phyloP scores from a whole-genome alignment of 2,888 invertebrate species.

The Sycophila texana region DNA sequence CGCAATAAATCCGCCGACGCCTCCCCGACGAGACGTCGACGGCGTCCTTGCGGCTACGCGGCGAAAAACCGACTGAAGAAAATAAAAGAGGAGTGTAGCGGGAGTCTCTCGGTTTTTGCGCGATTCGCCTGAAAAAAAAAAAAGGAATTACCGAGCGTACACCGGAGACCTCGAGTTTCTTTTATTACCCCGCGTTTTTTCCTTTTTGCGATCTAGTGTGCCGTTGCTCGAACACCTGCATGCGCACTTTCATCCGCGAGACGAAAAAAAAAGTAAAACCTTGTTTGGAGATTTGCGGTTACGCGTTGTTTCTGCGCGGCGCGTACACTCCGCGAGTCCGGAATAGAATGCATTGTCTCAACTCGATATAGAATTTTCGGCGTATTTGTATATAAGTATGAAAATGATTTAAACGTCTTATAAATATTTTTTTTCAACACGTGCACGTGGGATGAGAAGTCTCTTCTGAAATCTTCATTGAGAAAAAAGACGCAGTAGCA shows the following conservation, averaged over 20 bases:
- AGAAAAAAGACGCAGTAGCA: too few species aligned
- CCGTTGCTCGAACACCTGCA: not conserved
- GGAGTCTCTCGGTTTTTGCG: not conserved
- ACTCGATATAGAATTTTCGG: too few species aligned
- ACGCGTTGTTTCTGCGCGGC: not conserved
- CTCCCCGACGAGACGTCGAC: too few species aligned
- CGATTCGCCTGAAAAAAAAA: not conserved
- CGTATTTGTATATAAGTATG: too few species aligned
- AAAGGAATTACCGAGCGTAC: not conserved
- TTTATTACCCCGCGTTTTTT: slow-evolving; percentile 1
- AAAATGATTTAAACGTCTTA: too few species aligned
- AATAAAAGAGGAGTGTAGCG: not conserved
- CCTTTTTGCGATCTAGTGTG: not conserved
- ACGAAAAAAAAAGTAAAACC: not conserved
- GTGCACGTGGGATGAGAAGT: too few species aligned
- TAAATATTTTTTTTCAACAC: too few species aligned
- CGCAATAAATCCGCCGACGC: too few species aligned
- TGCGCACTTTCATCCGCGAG: slow-evolving; percentile 3
- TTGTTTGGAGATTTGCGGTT: slow-evolving; percentile 7
- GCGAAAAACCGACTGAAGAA: not conserved
- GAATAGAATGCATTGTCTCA: too few species aligned
- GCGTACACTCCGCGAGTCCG: too few species aligned
- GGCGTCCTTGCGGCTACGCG: too few species aligned
- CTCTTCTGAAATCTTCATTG: too few species aligned
- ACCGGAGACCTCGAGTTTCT: not conserved